These are phyloP conservation scores for Bos taurus DNA, from an alignment of 2,113 vertebrate genomes.

Conservation along the genomic window ARS-UCD2.0 NC_037329.1:54618501-54619000, in stretches of 20 bases:
- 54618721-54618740: neutral
- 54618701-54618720: neutral
- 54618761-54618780: neutral
- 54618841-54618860: neutral
- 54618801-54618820: neutral
- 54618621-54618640: neutral
- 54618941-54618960: conserved; percentile 16
- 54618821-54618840: neutral
- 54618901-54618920: neutral
- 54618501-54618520: conserved; percentile 41
- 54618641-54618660: neutral
- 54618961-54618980: neutral
- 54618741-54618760: neutral
- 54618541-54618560: neutral
- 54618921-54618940: conserved; percentile 51
- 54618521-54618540: conserved; percentile 35
- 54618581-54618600: neutral
- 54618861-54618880: neutral
- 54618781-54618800: neutral
- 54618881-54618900: neutral
- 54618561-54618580: neutral
- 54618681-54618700: neutral
- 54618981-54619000: conserved; percentile 65
- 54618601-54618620: neutral
- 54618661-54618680: neutral